Evolutionary conservation across 1,140 invertebrate species (phyloP).

Genomic region (Drosophila orosa): DNA sequence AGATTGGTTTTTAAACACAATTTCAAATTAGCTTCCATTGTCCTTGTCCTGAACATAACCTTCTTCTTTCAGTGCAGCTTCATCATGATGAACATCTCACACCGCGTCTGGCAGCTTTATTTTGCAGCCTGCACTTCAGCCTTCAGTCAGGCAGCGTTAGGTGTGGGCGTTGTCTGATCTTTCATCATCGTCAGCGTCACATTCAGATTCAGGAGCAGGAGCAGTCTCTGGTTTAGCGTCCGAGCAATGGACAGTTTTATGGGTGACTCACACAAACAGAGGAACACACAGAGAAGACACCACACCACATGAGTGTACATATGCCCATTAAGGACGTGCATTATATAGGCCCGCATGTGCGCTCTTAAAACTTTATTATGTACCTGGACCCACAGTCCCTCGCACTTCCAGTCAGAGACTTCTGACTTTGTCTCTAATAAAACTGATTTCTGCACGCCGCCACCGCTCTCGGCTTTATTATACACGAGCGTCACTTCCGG

Average conservation of each 20-base stretch:
- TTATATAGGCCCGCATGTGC: constrained; percentile 57
- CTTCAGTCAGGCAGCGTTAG: constrained; percentile 56
- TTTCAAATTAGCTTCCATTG: background rate
- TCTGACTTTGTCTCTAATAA: constrained; percentile 56
- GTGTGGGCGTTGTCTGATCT: constrained; percentile 76
- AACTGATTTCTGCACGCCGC: constrained; percentile 47
- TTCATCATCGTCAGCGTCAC: constrained; percentile 70
- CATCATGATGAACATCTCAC: constrained; percentile 41
- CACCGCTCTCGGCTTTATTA: constrained; percentile 46
- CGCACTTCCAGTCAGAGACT: constrained; percentile 23
- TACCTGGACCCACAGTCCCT: constrained; percentile 29
- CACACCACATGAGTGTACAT: constrained; percentile 23
- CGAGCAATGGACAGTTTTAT: constrained; percentile 69
- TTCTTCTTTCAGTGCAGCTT: constrained; percentile 7
- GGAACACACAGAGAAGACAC: constrained; percentile 10
- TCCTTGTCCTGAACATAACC: rapidly evolving
- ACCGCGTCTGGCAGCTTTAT: constrained; percentile 49
- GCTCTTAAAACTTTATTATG: constrained; percentile 62
- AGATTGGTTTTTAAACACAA: background rate
- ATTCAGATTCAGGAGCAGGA: constrained; percentile 18
- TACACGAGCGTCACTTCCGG: constrained; percentile 67
- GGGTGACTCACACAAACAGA: constrained; percentile 27
- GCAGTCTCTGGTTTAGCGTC: constrained; percentile 43
- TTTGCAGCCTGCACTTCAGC: constrained; percentile 59
- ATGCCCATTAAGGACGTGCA: constrained; percentile 36